Evolutionary conservation across 37 sponge, comb jelly and placozoan genomes (phyloP).

Genomic region (Halisarca cf. caerulea): DNA sequence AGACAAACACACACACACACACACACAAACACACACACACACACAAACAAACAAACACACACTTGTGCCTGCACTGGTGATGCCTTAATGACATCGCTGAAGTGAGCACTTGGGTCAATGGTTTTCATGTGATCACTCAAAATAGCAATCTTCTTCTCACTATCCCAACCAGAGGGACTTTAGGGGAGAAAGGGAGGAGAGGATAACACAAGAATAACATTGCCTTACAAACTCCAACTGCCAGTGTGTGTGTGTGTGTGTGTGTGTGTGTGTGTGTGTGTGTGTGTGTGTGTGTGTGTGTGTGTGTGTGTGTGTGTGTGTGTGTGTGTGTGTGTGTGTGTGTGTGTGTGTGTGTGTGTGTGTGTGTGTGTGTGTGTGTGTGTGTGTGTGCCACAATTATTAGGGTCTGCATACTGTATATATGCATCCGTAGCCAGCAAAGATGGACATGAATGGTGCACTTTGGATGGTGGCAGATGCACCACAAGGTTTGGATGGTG

Average conservation of each 20-base stretch:
- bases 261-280: background rate
- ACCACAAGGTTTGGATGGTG: too few relatives aligned
- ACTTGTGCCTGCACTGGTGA: conserved; percentile 21
- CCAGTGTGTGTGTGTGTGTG: background rate
- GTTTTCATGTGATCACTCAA: conserved; percentile 86
- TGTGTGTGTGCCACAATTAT: too few relatives aligned
- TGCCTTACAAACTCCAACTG: background rate
- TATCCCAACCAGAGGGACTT: conserved; percentile 99
- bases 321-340: too few relatives aligned
- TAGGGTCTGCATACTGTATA: too few relatives aligned
- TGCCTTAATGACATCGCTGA: conserved; percentile 57
- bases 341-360: too few relatives aligned
- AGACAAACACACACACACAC: too few relatives aligned
- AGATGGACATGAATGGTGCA: too few relatives aligned
- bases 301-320: too few relatives aligned
- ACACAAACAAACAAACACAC: conserved; percentile 24
- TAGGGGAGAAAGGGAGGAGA: background rate
- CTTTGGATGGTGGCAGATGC: too few relatives aligned
- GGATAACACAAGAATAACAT: background rate
- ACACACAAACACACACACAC: too few relatives aligned
- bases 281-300: background rate
- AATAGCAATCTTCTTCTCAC: conserved; percentile 86
- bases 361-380: too few relatives aligned
- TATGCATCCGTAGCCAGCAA: too few relatives aligned
- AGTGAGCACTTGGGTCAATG: conserved; percentile 56